Percentiles rank a stretch among this genome's conserved stretches.
Evolutionary conservation across 2,113 vertebrate genomes (phyloP).

Genomic region (Cyphomyrus discorhynchus): DNA sequence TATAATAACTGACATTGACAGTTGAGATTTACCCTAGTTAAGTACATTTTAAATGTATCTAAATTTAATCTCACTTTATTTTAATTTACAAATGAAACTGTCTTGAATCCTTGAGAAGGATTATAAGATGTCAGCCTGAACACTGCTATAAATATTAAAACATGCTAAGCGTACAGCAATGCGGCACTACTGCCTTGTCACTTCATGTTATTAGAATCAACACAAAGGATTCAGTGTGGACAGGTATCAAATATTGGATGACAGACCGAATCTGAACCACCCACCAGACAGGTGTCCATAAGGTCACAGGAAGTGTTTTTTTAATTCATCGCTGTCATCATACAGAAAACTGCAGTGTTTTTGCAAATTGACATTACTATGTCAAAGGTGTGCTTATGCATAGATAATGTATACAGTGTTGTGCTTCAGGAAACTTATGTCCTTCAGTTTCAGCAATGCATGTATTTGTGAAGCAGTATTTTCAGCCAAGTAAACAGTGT

Average conservation of each 20-base stretch:
- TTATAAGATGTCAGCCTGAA: not conserved
- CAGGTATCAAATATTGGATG: not conserved
- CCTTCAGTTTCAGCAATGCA: not conserved
- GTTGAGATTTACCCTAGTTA: not conserved
- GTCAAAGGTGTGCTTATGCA: not conserved
- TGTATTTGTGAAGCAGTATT: not conserved
- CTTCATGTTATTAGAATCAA: not conserved
- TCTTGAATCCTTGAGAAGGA: not conserved
- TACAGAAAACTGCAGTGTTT: not conserved
- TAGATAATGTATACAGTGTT: not conserved
- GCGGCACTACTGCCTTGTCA: not conserved
- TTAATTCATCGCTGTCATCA: not conserved
- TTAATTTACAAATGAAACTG: not conserved
- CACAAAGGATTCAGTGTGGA: not conserved
- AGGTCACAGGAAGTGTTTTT: not conserved
- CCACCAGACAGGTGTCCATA: not conserved
- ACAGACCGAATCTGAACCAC: not conserved
- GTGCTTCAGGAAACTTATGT: not conserved
- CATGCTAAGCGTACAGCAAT: not conserved
- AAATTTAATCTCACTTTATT: not conserved
- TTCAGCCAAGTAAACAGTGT: not conserved
- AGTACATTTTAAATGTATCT: not conserved
- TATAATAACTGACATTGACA: not conserved
- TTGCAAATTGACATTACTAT: not conserved
- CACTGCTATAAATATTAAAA: not conserved